Evolutionary conservation across 1,140 invertebrate species (phyloP), one percentile per base, ranked within the genome.

Genomic region (Drosophila pallidifrons): DNA sequence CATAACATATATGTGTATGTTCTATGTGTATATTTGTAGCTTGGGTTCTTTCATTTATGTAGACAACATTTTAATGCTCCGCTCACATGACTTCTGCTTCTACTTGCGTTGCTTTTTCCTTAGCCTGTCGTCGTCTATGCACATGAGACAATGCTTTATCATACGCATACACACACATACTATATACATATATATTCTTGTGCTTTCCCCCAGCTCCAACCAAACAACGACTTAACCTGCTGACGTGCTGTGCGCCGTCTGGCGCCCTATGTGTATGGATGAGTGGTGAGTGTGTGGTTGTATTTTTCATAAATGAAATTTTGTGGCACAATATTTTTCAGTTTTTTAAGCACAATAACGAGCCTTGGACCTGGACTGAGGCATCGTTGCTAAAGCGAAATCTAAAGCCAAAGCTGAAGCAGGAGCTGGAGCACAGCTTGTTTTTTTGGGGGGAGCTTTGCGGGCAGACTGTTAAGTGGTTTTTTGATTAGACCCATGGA

Each of bases 91-190:
- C 79, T 81, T 75, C 45, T 78, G 74, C 52, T 75, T 57, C 57
- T 75, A 15, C 35, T 52, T 43, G 3, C 45, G 25, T 15, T 28
- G 54, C 65, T 6, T 8, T 15, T 41, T 28, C 51, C 38, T 52
- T 13, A 38, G 7, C 20, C 20, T 25, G 20, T 25, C 6, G 35
- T 38, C 30, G 52, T 82, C 65, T 74, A 82, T 88, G 83, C 82
- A 82, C 83, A 87, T 83, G 83, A 88, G 72, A 88, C 82, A 88
- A 82, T 88, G 79, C 72, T 87, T 82, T 77, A 82, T 82, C 79
- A 77, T 79, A 75, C 68, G 46, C 51, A 63, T 25, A 60, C 32
- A 68, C n/a, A 45, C 28, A 54, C 15, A 51, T 10, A 49, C 8
- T 1, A 51, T 3, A 13, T n/a, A 63, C 20, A 63, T 32, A 20